Evolutionary conservation across 2,888 invertebrate species (phyloP).

Genomic region (Cantharis flavilabris): DNA sequence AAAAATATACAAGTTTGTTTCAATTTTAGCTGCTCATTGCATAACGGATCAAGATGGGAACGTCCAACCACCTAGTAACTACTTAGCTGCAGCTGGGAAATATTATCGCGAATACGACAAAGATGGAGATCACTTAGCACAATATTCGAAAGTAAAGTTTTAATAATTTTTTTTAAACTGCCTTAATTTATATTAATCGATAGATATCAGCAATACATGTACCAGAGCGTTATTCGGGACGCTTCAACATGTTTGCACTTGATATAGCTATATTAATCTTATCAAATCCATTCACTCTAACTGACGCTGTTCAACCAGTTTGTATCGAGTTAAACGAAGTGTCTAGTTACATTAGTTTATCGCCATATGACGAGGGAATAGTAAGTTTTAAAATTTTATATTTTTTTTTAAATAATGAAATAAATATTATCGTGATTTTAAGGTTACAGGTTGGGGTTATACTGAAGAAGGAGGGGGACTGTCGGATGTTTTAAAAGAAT

Average conservation of each 20-base stretch:
- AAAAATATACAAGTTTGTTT: too few relatives aligned
- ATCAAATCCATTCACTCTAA: slow-evolving; percentile 40
- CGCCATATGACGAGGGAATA: too few relatives aligned
- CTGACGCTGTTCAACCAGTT: slow-evolving; percentile 47
- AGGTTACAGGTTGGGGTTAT: too few relatives aligned
- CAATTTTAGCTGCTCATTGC: not conserved
- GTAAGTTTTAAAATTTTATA: too few relatives aligned
- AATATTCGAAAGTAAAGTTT: not conserved
- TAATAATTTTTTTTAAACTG: too few relatives aligned
- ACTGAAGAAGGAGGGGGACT: too few relatives aligned
- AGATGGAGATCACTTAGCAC: slow-evolving; percentile 31
- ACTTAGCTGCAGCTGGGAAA: slow-evolving; percentile 43
- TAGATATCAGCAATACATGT: slow-evolving; percentile 27
- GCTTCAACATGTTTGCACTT: slow-evolving; percentile 34
- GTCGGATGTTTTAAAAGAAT: too few relatives aligned
- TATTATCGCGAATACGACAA: slow-evolving; percentile 41
- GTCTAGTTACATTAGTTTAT: too few relatives aligned
- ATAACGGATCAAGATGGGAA: slow-evolving; percentile 13
- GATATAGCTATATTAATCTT: slow-evolving; percentile 50
- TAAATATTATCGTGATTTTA: too few relatives aligned
- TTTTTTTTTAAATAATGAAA: too few relatives aligned
- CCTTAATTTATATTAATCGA: too few relatives aligned
- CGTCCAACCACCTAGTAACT: slow-evolving; percentile 12
- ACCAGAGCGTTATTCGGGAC: slow-evolving; percentile 37
- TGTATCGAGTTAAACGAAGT: slow-evolving; percentile 41